Conservation (phyloP, 2,888 invertebrate species). For the Meiosimyza platycephala region DNA sequence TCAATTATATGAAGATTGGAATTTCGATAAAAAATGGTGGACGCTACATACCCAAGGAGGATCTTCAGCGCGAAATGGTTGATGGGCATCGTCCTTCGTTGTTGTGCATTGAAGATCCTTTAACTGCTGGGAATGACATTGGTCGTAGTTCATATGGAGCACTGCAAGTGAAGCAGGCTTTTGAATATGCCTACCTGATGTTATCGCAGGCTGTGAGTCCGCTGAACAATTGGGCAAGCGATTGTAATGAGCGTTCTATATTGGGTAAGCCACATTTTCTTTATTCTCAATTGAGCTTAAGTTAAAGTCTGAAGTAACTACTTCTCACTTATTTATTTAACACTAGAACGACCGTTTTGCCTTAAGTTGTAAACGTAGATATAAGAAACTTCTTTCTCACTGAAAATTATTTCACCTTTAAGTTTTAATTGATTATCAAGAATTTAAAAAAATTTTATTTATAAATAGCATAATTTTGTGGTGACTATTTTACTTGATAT, state of each 20-base stretch:
- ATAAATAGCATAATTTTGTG: too few species aligned
- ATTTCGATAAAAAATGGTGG: constrained; percentile 95
- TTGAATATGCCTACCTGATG: constrained; percentile 94
- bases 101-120: constrained; percentile 97
- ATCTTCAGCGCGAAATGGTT: constrained; percentile 91
- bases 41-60: constrained; percentile 93
- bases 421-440: too few species aligned
- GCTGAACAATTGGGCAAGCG: constrained; percentile 69
- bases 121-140: constrained; percentile 96
- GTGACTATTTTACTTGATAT: too few species aligned
- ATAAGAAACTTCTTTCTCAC: too few species aligned
- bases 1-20: constrained; percentile 88
- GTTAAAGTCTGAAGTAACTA: too few species aligned
- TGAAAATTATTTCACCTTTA: too few species aligned
- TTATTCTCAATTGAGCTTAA: too few species aligned
- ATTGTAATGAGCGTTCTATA: constrained; percentile 73
- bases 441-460: too few species aligned
- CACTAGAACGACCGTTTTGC: too few species aligned
- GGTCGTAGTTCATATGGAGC: constrained; percentile 93
- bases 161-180: constrained; percentile 84
- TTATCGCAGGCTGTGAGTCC: constrained; percentile 80
- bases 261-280: constrained; percentile 66
- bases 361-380: too few species aligned
- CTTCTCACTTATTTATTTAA: too few species aligned
- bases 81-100: constrained; percentile 94